Evolutionary conservation across 2,888 invertebrate genomes (phyloP).

Genomic region (Himalopsyche japonica): DNA sequence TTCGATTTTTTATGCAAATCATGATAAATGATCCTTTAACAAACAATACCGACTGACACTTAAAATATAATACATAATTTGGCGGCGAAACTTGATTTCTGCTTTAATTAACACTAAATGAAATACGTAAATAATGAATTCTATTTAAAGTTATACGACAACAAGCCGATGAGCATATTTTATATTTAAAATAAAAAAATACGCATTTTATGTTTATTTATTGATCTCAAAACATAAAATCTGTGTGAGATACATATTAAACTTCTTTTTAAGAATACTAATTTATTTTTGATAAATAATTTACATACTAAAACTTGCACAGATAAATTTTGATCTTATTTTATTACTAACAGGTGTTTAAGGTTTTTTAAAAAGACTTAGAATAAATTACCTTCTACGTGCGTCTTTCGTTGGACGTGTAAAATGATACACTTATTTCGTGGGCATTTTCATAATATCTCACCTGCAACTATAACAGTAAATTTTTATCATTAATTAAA

Average conservation of each 20-base stretch:
- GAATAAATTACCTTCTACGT: not conserved
- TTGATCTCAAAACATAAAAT: not conserved
- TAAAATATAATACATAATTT: not conserved
- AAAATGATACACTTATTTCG: too few species aligned
- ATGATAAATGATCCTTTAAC: not conserved
- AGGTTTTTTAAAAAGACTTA: not conserved
- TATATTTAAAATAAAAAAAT: not conserved
- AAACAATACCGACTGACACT: not conserved
- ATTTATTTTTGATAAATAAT: not conserved
- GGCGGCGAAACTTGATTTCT: not conserved
- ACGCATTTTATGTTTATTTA: not conserved
- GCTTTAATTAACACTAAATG: not conserved
- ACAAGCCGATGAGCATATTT: not conserved
- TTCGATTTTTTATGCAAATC: not conserved
- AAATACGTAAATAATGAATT: not conserved
- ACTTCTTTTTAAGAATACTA: not conserved
- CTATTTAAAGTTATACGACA: not conserved
- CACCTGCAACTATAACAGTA: too few species aligned
- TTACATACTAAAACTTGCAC: not conserved
- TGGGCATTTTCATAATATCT: too few species aligned
- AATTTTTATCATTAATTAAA: too few species aligned
- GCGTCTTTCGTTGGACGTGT: too few species aligned
- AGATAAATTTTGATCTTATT: not conserved
- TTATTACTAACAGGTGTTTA: not conserved
- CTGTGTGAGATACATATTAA: not conserved